phyloP scores from a whole-genome alignment of 2,113 vertebrate genomes.

The Globicephala melas region DNA sequence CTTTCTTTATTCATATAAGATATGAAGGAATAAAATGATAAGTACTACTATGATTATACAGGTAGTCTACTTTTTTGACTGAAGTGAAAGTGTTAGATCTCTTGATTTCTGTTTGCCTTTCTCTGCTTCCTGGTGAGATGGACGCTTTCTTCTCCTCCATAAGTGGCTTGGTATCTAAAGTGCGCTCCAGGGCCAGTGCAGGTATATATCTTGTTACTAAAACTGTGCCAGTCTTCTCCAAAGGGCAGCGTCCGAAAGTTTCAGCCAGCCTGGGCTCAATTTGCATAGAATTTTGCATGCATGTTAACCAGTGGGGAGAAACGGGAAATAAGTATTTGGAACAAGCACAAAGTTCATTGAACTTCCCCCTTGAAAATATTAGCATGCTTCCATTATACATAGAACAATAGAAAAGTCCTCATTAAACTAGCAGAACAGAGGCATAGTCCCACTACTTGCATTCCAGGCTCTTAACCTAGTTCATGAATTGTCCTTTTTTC shows the following conservation, averaged over 20 bases:
- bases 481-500: background rate
- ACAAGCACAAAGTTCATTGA: conserved; percentile 41
- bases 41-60: background rate
- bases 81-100: background rate
- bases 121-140: background rate
- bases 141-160: background rate
- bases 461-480: background rate
- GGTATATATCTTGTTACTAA: background rate
- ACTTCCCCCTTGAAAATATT: conserved; percentile 47
- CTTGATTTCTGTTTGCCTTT: background rate
- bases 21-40: background rate
- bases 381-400: background rate
- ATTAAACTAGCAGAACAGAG: conserved; percentile 2
- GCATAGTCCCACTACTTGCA: background rate
- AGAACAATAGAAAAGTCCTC: conserved; percentile 51
- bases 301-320: background rate
- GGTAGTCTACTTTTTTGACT: background rate
- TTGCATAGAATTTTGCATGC: conserved; percentile 38
- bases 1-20: background rate
- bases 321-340: conserved; percentile 29
- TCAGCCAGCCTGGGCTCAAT: background rate
- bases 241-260: background rate
- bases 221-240: background rate
- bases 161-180: background rate
- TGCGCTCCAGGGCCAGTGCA: background rate